These are phyloP conservation scores for Holothuria scabra DNA, from an alignment of 53 echinoderm and acorn worm genomes.

Conservation along the genomic window DNA sequence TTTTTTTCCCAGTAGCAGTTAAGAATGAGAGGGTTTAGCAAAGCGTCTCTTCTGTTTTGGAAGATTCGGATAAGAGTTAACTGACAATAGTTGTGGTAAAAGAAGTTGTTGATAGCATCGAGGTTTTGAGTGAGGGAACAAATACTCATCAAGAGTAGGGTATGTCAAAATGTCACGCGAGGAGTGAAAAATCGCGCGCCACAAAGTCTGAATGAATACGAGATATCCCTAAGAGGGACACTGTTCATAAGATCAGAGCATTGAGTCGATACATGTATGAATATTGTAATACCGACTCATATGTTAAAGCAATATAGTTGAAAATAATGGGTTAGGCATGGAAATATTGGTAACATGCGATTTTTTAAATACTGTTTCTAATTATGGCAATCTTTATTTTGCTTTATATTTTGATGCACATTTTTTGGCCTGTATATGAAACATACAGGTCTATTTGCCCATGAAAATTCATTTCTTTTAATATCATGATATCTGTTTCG, in stretches of 20 bases:
- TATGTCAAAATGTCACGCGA: slow-evolving; percentile 38
- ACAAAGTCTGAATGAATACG: slow-evolving; percentile 24
- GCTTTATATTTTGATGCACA: too few relatives aligned
- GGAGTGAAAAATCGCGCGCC: slow-evolving; percentile 49
- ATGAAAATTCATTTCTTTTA: too few relatives aligned
- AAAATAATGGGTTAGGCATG: background rate
- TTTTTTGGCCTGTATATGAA: too few relatives aligned
- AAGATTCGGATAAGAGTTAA: slow-evolving; percentile 38
- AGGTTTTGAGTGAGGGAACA: slow-evolving; percentile 47
- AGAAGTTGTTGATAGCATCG: slow-evolving; percentile 9
- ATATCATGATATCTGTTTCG: too few relatives aligned
- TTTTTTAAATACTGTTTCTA: too few relatives aligned
- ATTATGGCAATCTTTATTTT: too few relatives aligned
- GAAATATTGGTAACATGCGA: too few relatives aligned
- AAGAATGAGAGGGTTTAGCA: slow-evolving; percentile 9
- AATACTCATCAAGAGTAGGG: background rate
- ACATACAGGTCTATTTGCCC: too few relatives aligned
- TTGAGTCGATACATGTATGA: slow-evolving; percentile 24
- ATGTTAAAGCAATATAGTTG: slow-evolving; percentile 14
- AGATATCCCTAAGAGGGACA: slow-evolving; percentile 49
- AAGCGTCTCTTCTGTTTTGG: slow-evolving; percentile 8
- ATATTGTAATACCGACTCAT: slow-evolving; percentile 8
- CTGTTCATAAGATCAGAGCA: slow-evolving; percentile 16
- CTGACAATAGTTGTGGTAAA: slow-evolving; percentile 59
- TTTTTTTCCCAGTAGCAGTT: slow-evolving; percentile 27